phyloP scores from a whole-genome alignment of 2,888 invertebrate genomes.

The Oegoconia quadripuncta region DNA sequence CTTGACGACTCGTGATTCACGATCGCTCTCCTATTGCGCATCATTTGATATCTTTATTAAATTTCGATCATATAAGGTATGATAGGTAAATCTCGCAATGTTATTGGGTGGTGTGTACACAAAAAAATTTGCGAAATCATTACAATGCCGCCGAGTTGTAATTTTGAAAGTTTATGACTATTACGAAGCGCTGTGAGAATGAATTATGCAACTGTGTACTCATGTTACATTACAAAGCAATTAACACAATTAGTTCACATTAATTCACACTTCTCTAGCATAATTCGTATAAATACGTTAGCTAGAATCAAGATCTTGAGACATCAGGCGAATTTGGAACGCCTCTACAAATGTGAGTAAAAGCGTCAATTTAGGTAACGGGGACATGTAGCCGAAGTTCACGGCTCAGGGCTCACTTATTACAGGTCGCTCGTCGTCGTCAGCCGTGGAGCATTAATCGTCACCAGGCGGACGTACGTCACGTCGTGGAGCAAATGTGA shows the following conservation, averaged over 20 bases:
- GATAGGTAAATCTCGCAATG: neutral
- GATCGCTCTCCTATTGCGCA: conserved; percentile 48
- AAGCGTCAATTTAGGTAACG: conserved; percentile 47
- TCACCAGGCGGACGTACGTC: conserved; percentile 39
- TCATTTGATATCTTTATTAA: conserved; percentile 21
- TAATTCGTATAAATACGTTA: no score
- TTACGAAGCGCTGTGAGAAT: neutral
- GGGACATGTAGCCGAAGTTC: conserved; percentile 40
- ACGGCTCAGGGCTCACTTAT: conserved; percentile 52
- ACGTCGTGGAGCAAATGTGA: conserved; percentile 40
- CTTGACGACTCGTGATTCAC: conserved; percentile 67
- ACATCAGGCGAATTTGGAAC: neutral
- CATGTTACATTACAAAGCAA: neutral
- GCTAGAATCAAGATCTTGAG: no score
- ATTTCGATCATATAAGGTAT: neutral
- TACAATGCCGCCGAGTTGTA: no score
- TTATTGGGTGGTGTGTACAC: neutral
- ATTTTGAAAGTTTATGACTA: no score
- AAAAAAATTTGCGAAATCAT: neutral
- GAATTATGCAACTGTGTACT: neutral
- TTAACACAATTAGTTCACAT: neutral
- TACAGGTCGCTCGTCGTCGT: conserved; percentile 36
- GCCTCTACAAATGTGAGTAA: conserved; percentile 26
- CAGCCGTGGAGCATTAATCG: conserved; percentile 36
- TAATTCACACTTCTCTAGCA: no score